Base-by-base conservation (phyloP, 1,140 invertebrate genomes). In the Eumeta japonica region DNA sequence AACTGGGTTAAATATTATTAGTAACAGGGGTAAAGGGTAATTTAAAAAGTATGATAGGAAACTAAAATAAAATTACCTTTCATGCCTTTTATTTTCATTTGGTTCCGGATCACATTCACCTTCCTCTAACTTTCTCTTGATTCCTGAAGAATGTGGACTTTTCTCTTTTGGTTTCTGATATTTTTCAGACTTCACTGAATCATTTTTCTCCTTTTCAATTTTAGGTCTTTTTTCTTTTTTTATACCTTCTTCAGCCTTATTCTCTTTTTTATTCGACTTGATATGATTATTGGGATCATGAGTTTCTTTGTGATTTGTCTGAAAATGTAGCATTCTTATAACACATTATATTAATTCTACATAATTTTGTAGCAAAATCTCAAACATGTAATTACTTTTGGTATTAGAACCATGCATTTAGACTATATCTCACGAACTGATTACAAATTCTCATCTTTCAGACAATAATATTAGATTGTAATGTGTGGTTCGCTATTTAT, bases 121-220 rank as follows among this genome's bases (percentile, higher is more conserved):
- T 39, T 78, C 75, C 46, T 78, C 75, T 11, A 78, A 41, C 45
- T 77, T 77, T 48, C 75, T 61, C 33, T 77, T 77, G 3, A 68
- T 47, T 16, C 67, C 70, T 7, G 67, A 68, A 3, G 62, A 37
- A 19, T 71, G 66, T 36, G 63, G 55, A 41, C 28, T 38, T 45
- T 72, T 72, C 32, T 70, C 62, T 46, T 55, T 63, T 10, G 43
- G 37, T 46, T 70, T 73, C 16, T 18, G 14, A 35, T 4, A 20
- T 27, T 40, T 40, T 9, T 13, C 16, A 2, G 3, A 5, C 2
- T 39, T 28, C 17, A 29, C 28, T n/a, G n/a, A n/a, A 24, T 65
- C 62, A 13, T 39, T 19, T 43, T 63, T 67, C 5, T 59, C 59
- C 28, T 52, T 62, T 3, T 62, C 61, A 4, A 50, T 12, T 50